Conservation (phyloP, 2,888 invertebrate genomes). For the Brenthis ino region DNA sequence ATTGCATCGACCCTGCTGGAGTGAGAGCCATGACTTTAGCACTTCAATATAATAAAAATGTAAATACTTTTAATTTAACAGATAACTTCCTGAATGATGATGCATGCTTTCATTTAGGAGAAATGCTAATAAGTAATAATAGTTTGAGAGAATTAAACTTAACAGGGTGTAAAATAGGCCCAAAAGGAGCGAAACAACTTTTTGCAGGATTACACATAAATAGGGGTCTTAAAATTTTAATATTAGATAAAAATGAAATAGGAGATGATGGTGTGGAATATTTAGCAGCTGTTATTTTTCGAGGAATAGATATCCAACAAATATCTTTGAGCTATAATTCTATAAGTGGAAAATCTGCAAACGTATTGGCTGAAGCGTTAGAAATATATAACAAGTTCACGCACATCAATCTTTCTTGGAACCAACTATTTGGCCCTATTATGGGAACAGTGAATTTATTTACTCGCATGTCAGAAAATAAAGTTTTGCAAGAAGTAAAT, state of each 20-base stretch:
- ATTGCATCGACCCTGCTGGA: slow-evolving; percentile 59
- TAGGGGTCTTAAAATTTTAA: slow-evolving; percentile 48
- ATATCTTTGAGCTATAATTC: slow-evolving; percentile 58
- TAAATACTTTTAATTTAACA: slow-evolving; percentile 55
- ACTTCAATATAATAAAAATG: slow-evolving; percentile 55
- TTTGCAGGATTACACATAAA: slow-evolving; percentile 50
- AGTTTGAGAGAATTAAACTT: slow-evolving; percentile 56
- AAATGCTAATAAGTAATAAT: slow-evolving; percentile 56
- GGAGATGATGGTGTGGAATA: slow-evolving; percentile 53
- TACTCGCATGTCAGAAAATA: slow-evolving; percentile 49
- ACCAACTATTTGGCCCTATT: slow-evolving; percentile 49
- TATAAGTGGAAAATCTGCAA: slow-evolving; percentile 53
- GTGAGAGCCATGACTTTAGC: slow-evolving; percentile 63
- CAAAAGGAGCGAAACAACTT: slow-evolving; percentile 50
- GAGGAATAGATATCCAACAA: slow-evolving; percentile 51
- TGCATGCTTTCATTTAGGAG: slow-evolving; percentile 63
- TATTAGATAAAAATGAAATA: slow-evolving; percentile 56
- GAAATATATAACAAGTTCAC: slow-evolving; percentile 56
- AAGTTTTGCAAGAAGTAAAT: slow-evolving; percentile 52
- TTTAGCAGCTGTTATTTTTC: slow-evolving; percentile 49
- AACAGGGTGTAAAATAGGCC: slow-evolving; percentile 64
- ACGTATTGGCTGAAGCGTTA: slow-evolving; percentile 52
- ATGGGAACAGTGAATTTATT: slow-evolving; percentile 51
- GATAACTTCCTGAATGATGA: slow-evolving; percentile 64
- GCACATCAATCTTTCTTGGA: slow-evolving; percentile 64